phyloP scores from a whole-genome alignment of 2,888 invertebrate genomes.

The Sphaerophoria taeniata region DNA sequence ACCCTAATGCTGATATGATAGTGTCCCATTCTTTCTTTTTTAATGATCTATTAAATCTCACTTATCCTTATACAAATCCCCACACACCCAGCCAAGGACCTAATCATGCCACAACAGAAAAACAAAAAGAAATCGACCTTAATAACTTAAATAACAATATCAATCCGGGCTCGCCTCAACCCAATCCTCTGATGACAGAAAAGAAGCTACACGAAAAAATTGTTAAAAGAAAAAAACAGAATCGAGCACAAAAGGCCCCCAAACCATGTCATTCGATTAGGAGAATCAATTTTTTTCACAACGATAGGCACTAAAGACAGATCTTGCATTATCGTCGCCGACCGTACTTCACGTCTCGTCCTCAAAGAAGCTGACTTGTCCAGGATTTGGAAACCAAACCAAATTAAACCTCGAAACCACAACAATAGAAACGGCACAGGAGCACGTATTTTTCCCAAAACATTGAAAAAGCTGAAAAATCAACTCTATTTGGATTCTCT shows the following conservation, averaged over 20 bases:
- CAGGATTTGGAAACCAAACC: neutral
- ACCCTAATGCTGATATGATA: slow-evolving; percentile 50
- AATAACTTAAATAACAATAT: slow-evolving; percentile 36
- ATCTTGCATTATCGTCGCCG: slow-evolving; percentile 6
- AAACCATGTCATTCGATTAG: slow-evolving; percentile 64
- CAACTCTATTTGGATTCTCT: slow-evolving; percentile 22
- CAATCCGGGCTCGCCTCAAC: neutral
- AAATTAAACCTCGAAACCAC: slow-evolving; percentile 5
- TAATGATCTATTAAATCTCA: slow-evolving; percentile 63
- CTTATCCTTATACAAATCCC: slow-evolving; percentile 36
- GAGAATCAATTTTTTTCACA: slow-evolving; percentile 57
- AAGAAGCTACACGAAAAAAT: slow-evolving; percentile 13
- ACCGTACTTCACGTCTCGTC: neutral
- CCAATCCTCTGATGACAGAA: neutral
- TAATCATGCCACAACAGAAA: slow-evolving; percentile 23
- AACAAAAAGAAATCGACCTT: slow-evolving; percentile 20
- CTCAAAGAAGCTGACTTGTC: neutral
- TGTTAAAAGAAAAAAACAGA: slow-evolving; percentile 1
- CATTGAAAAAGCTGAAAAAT: slow-evolving; percentile 10
- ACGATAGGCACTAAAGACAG: slow-evolving; percentile 41
- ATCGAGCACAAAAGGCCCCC: slow-evolving; percentile 32
- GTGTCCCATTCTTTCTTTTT: slow-evolving; percentile 15
- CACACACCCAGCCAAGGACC: neutral
- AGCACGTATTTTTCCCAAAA: slow-evolving; percentile 4
- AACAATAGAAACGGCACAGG: neutral